Evolutionary conservation across 2,113 vertebrate species (phyloP).

Genomic region (Oreotragus oreotragus): DNA sequence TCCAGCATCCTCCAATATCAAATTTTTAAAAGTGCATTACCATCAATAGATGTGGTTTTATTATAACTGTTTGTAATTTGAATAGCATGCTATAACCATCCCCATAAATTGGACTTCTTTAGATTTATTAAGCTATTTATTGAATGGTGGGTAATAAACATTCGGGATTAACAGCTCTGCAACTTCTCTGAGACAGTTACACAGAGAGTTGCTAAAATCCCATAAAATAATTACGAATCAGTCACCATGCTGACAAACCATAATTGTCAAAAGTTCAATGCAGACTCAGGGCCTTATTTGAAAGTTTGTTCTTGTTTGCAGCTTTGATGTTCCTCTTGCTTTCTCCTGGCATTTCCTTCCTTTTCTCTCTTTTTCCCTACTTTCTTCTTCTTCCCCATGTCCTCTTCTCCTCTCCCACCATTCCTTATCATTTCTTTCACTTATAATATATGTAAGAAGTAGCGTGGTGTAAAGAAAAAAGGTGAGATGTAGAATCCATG

Average conservation of each 20-base stretch:
- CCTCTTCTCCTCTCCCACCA: neutral
- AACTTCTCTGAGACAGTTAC: slow-evolving; percentile 60
- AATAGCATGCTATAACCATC: slow-evolving; percentile 48
- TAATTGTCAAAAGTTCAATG: slow-evolving; percentile 64
- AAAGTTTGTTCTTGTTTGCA: slow-evolving; percentile 28
- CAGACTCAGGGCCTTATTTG: slow-evolving; percentile 52
- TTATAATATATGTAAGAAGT: neutral
- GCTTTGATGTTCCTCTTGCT: neutral
- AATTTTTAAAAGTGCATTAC: slow-evolving; percentile 28
- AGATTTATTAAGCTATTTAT: slow-evolving; percentile 75
- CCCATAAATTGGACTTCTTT: slow-evolving; percentile 68
- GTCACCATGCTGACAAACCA: slow-evolving; percentile 58
- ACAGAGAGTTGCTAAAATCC: slow-evolving; percentile 56
- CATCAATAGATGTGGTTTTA: slow-evolving; percentile 63
- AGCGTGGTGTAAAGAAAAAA: neutral
- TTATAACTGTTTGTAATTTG: slow-evolving; percentile 72
- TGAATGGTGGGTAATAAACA: slow-evolving; percentile 68
- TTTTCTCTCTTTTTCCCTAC: neutral
- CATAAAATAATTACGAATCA: slow-evolving; percentile 73
- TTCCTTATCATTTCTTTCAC: neutral
- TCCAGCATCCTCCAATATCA: slow-evolving; percentile 27
- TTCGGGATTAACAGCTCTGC: slow-evolving; percentile 72
- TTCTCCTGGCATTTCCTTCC: neutral
- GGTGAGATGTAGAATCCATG: neutral
- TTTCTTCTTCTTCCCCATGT: neutral